Conservation (phyloP, 1,140 invertebrate genomes). For the Tribolium madens region DNA sequence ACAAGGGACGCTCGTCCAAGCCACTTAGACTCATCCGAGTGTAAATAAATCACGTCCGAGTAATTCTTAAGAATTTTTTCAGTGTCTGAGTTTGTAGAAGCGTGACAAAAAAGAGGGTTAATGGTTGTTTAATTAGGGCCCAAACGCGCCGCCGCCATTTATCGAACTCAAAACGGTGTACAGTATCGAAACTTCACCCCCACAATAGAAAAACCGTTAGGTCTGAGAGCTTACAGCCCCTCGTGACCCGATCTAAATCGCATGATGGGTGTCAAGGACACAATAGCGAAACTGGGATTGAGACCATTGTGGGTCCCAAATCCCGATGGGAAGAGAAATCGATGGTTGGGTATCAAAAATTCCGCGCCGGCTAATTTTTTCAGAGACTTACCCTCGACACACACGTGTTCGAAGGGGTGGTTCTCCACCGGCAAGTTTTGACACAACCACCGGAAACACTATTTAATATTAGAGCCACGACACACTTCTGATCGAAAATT, state of each 20-base stretch:
- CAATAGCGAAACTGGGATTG: constrained; percentile 20
- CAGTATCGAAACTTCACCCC: constrained; percentile 14
- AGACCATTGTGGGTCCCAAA: neutral
- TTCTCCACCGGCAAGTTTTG: too few relatives aligned
- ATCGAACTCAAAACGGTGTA: neutral
- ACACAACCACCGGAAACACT: constrained; percentile 3
- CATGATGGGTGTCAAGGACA: constrained; percentile 25
- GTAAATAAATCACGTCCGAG: constrained; percentile 35
- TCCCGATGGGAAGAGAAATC: neutral
- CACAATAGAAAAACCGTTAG: constrained; percentile 33
- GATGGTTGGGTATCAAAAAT: neutral
- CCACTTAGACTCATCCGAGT: constrained; percentile 5
- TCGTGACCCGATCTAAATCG: neutral
- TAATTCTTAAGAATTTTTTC: constrained; percentile 18
- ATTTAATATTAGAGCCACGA: neutral
- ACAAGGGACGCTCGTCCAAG: neutral
- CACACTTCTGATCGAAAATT: constrained; percentile 16
- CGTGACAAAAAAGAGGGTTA: constrained; percentile 15
- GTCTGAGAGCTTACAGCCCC: constrained; percentile 4
- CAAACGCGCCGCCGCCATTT: neutral
- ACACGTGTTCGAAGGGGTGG: constrained; percentile 13
- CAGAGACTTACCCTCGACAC: neutral
- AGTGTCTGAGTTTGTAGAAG: constrained; percentile 21
- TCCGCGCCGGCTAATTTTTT: constrained; percentile 9
- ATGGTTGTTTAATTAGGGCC: constrained; percentile 17